These are phyloP conservation scores for Diplosoma virens DNA, from an alignment of 23 tunicate species.

Conservation along the genomic window DNA sequence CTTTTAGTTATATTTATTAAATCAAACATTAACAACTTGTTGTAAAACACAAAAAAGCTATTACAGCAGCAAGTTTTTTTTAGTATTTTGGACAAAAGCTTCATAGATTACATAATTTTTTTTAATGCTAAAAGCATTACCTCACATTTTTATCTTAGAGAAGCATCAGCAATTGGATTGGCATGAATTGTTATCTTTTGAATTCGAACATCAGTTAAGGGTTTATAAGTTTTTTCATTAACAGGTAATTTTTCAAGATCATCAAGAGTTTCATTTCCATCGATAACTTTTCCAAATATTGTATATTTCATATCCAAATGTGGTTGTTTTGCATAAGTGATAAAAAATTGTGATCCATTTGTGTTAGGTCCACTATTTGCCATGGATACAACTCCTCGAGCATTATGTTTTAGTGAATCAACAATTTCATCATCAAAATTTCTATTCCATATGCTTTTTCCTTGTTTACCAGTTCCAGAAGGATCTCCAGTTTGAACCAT, in stretches of 20 bases:
- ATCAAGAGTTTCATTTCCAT: slow-evolving; percentile 74
- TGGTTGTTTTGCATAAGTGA: slow-evolving; percentile 97
- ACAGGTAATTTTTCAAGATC: slow-evolving; percentile 89
- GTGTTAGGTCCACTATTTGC: slow-evolving; percentile 99
- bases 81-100: too few species aligned
- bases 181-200: slow-evolving; percentile 88
- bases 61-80: too few species aligned
- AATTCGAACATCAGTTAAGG: slow-evolving; percentile 67
- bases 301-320: slow-evolving; percentile 94
- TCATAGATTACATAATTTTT: too few species aligned
- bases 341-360: slow-evolving; percentile 91
- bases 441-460: slow-evolving; percentile 85
- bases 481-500: slow-evolving; percentile 99
- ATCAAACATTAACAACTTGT: too few species aligned
- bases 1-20: too few species aligned
- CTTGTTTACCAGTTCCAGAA: slow-evolving; percentile 92
- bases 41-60: too few species aligned
- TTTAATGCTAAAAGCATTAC: too few species aligned
- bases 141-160: background rate
- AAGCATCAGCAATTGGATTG: slow-evolving; percentile 97
- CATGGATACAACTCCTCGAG: slow-evolving; percentile 96
- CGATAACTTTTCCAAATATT: slow-evolving; percentile 86
- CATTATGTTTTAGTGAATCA: slow-evolving; percentile 90
- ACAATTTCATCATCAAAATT: slow-evolving; percentile 93
- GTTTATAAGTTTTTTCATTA: slow-evolving; percentile 84